A percentile compares a stretch with the other conserved stretches of the same genome.
These are phyloP conservation scores for Drosophila cracens DNA, from an alignment of 2,888 invertebrate genomes.

Conservation along the genomic window DNA sequence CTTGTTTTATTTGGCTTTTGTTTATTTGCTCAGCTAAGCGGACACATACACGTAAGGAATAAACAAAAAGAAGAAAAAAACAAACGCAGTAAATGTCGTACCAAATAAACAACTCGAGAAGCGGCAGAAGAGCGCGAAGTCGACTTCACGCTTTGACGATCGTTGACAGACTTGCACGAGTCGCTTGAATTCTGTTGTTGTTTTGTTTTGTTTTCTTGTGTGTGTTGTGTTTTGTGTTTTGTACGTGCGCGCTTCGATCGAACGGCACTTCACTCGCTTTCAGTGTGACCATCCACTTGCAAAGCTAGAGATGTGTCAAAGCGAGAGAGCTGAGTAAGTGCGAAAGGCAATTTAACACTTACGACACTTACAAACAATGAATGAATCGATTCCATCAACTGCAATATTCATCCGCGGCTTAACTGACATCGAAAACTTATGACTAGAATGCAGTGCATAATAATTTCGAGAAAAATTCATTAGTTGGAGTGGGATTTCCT, in stretches of 20 bases:
- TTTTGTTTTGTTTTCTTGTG: neutral
- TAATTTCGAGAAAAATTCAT: neutral
- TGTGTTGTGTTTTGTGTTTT: slow-evolving; percentile 6
- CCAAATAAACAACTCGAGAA: slow-evolving; percentile 21
- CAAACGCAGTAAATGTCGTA: slow-evolving; percentile 30
- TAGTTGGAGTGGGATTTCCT: neutral
- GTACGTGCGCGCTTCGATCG: slow-evolving; percentile 46
- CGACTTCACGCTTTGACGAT: slow-evolving; percentile 72
- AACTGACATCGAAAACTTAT: neutral
- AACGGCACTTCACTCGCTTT: slow-evolving; percentile 30
- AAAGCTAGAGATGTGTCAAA: slow-evolving; percentile 28
- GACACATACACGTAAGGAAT: slow-evolving; percentile 51
- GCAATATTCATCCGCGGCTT: neutral
- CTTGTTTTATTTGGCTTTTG: slow-evolving; percentile 14
- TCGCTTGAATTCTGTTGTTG: slow-evolving; percentile 9
- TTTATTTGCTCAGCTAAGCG: neutral
- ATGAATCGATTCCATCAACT: neutral
- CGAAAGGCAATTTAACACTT: neutral
- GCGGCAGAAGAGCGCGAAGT: slow-evolving; percentile 16
- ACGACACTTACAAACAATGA: neutral
- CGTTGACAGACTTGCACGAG: slow-evolving; percentile 67
- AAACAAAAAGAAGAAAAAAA: slow-evolving; percentile 1
- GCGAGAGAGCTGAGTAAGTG: neutral
- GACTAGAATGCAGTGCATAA: neutral
- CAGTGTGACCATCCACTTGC: slow-evolving; percentile 44